A percentile compares a stretch with the other conserved stretches of the same genome.
Evolutionary conservation across 2,113 vertebrate species (phyloP).

Genomic region (Psophia crepitans): DNA sequence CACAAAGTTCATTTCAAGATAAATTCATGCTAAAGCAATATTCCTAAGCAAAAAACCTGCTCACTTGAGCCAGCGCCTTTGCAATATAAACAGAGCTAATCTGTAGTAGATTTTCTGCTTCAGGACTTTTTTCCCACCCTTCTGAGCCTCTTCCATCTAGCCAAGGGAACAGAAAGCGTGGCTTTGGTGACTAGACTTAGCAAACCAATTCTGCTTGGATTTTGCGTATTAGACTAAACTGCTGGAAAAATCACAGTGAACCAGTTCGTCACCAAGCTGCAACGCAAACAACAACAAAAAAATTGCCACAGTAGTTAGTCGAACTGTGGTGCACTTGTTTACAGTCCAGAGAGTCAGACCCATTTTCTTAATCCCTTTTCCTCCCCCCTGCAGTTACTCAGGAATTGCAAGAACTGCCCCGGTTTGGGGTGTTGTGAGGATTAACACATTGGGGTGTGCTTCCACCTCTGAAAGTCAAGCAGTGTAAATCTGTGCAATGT

Average conservation of each 20-base stretch:
- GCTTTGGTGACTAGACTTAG: neutral
- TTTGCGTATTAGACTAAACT: neutral
- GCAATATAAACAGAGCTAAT: constrained; percentile 44
- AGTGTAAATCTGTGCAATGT: neutral
- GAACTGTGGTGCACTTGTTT: neutral
- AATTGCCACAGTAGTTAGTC: neutral
- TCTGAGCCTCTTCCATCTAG: neutral
- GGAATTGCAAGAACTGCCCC: neutral
- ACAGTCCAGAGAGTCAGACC: neutral
- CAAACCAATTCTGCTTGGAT: neutral
- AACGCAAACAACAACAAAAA: neutral
- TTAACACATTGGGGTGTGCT: neutral
- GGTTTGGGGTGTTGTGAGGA: neutral
- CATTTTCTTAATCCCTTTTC: neutral
- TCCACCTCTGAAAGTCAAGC: neutral
- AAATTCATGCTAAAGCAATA: constrained; percentile 18
- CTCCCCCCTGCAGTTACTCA: neutral
- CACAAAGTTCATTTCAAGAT: constrained; percentile 20
- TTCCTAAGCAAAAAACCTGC: neutral
- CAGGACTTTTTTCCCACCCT: neutral
- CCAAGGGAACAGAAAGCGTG: neutral
- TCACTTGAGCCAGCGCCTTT: constrained; percentile 19
- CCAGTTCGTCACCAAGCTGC: neutral
- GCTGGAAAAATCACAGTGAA: neutral
- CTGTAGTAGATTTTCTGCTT: constrained; percentile 11